A percentile compares a stretch with the other conserved stretches of the same genome.
These are phyloP conservation scores for Dryas iulia DNA, from an alignment of 1,140 invertebrate genomes.

Conservation along the genomic window DNA sequence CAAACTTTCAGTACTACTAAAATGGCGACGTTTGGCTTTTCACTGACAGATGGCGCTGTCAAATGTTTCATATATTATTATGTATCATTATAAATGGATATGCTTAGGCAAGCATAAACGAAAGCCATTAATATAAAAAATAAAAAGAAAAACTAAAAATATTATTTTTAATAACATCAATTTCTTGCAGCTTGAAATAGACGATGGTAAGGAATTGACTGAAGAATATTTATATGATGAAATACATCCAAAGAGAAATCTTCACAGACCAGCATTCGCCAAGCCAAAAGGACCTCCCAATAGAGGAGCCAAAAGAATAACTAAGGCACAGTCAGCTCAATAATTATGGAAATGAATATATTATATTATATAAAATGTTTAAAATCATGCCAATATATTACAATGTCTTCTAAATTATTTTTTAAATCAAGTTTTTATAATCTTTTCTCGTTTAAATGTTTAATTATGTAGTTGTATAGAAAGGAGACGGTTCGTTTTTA, in stretches of 20 bases:
- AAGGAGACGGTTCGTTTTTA: too few relatives aligned
- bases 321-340: constrained; percentile 82
- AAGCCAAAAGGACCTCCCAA: constrained; percentile 97
- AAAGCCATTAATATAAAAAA: too few relatives aligned
- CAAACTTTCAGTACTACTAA: too few relatives aligned
- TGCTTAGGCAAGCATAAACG: too few relatives aligned
- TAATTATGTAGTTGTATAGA: neutral
- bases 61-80: too few relatives aligned
- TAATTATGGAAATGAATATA: constrained; percentile 22
- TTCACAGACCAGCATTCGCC: constrained; percentile 94
- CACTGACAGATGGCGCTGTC: too few relatives aligned
- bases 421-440: neutral
- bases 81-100: too few relatives aligned
- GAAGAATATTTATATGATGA: constrained; percentile 95
- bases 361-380: neutral
- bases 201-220: constrained; percentile 92
- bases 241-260: constrained; percentile 95
- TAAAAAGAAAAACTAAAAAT: too few relatives aligned
- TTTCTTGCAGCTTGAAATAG: constrained; percentile 95
- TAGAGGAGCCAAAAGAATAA: constrained; percentile 93
- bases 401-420: neutral
- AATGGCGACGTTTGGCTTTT: too few relatives aligned
- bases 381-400: constrained; percentile 1
- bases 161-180: too few relatives aligned
- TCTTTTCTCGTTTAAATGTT: neutral